Base-by-base conservation (phyloP, 2,888 invertebrate species). In the Drosophila infuscata region DNA sequence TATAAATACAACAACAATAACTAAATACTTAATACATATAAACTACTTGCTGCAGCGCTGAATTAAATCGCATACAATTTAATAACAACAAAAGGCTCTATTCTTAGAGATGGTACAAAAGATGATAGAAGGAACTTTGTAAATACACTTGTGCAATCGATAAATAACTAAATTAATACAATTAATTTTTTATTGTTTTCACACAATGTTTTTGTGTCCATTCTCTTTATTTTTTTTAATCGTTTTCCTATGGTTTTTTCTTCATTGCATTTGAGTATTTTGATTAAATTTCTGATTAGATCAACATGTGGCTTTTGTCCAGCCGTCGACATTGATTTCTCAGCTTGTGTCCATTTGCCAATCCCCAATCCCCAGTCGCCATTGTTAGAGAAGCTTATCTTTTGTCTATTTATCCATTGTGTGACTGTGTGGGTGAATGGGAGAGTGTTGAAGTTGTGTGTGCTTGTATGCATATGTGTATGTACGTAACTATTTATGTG, bases 221-320 rank as follows among this genome's bases (percentile, higher is more conserved):
- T 15, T 32, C 35, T 33, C 1, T 8, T 8, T 4, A 38, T 38
- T 17, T 38, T 11, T 46, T 25, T 46, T 15, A 29, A 81, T 81
- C 51, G 71, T 36, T 61, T 54, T 77, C 54, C 41, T 43, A 68
- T 60, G 65, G 38, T 72, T 66, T 68, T 49, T 35, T 70, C 29
- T 60, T 79, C 59, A 54, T 59, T 60, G 70, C 76, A 70, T 83
- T 73, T 79, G 79, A 61, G 71, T 75, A 66, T 67, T 82, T 89
- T 88, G 86, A 90, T 86, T 90, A 87, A 75, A 83, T 86, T 86
- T 86, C 79, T 88, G 86, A 86, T 86, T 86, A 75, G 82, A 75
- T 79, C 60, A 74, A 74, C 83, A 84, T 82, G 80, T 74, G 85
- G 88, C 87, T 64, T 86, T 88, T 88, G 82, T 89, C 71, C 72